Base-by-base conservation (phyloP, 1,140 invertebrate species). In the Rhopalosiphum maidis region DNA sequence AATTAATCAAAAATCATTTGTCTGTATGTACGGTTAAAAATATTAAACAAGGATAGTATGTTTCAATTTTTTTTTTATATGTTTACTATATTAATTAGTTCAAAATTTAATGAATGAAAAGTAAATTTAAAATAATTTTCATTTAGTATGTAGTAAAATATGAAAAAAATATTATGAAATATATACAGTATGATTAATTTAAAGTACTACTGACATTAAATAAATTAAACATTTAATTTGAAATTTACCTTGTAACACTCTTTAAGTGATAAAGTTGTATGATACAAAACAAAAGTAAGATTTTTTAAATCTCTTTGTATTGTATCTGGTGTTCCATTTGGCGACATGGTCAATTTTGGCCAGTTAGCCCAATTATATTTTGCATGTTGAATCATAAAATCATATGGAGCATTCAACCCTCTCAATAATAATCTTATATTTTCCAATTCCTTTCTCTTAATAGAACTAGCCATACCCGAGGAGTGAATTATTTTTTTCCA, bases 261-360 rank as follows among this genome's bases (percentile, higher is more conserved):
- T 18, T 93, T 93, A 0, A 93, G 48, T 21, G 91, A 51, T 43
- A 83, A 85, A 54, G 86, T 93, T 37, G 77, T 48, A 85, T 22
- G 22, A n/a, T 85, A 93, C 43, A 93, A 86, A 37, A 93, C 48
- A n/a, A 85, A 41, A 85, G 48, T 48, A 43, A 93, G 48, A 55
- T 93, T 93, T n/a, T 93, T 83, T 55, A 83, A 85, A 85, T 93
- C 91, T 93, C 41, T 93, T 93, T 93, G 48, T 51, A 85, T 85
- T 25, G 35, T 86, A 41, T 37, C 91, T 30, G 48, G 77, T 30
- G 91, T 93, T 83, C 77, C 77, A 11, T 85, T 93, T 43, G 77
- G 51, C 30, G 91, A 86, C 48, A 93, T 93, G 1, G 91, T 93
- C 11, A 93, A 55, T 55, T 93, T 93, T 21, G 91, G 91, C 91